A percentile compares a stretch with the other conserved stretches of the same genome.
phyloP scores from a whole-genome alignment of 2,113 vertebrate species.

The Gnathonemus longibarbis region DNA sequence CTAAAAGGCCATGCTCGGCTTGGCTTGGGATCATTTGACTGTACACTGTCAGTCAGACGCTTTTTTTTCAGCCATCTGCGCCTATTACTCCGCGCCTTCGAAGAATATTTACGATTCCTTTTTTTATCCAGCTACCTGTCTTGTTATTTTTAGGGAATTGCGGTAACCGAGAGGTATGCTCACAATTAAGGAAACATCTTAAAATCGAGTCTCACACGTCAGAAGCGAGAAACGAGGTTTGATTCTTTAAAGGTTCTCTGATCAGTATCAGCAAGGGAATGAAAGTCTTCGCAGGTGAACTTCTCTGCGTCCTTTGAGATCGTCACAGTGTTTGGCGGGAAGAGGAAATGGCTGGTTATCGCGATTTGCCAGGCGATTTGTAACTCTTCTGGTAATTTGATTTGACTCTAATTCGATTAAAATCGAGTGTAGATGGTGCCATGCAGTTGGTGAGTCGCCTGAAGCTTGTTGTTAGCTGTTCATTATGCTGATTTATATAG shows the following conservation, averaged over 20 bases:
- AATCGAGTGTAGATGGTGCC: neutral
- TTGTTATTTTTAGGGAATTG: neutral
- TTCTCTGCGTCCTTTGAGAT: neutral
- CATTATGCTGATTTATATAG: conserved; percentile 8
- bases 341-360: neutral
- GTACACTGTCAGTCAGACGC: conserved; percentile 22
- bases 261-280: neutral
- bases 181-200: neutral
- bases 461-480: neutral
- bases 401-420: conserved; percentile 14
- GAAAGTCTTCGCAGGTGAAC: neutral
- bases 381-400: neutral
- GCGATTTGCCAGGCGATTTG: neutral
- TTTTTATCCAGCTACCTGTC: neutral
- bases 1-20: conserved; percentile 12
- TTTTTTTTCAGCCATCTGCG: neutral
- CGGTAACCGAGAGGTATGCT: neutral
- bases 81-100: neutral
- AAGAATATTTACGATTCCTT: neutral
- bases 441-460: neutral
- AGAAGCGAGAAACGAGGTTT: neutral
- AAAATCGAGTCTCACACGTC: neutral
- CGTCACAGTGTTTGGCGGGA: neutral
- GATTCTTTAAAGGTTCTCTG: neutral
- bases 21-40: conserved; percentile 22